Conservation (phyloP, 2,113 vertebrate species). For the Pseudonaja textilis region DNA sequence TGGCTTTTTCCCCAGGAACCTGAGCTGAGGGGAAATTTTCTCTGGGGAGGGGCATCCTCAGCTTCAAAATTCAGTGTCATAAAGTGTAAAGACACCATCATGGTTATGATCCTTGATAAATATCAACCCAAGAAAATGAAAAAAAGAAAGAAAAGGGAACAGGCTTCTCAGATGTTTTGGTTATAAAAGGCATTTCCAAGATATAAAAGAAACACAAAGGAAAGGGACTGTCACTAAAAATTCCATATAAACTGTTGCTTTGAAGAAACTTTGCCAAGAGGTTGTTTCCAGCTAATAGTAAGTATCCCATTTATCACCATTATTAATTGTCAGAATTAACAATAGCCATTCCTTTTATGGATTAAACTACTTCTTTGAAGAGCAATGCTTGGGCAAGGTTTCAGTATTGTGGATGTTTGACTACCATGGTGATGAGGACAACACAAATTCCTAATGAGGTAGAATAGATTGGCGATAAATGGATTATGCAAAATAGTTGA, state of each 20-base stretch:
- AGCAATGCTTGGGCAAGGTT: conserved; percentile 29
- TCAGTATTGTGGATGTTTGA: conserved; percentile 9
- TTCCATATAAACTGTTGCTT: not conserved
- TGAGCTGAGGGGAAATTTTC: not conserved
- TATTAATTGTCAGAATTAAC: not conserved
- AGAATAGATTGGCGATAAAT: conserved; percentile 5
- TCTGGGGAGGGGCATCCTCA: not conserved
- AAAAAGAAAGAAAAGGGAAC: not conserved
- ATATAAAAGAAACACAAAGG: not conserved
- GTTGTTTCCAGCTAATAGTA: not conserved
- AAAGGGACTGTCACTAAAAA: not conserved
- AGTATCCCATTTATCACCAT: not conserved
- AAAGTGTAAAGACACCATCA: not conserved
- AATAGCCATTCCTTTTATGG: not conserved
- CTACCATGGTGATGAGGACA: conserved; percentile 13
- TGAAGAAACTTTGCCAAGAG: not conserved
- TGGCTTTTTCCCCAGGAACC: not conserved
- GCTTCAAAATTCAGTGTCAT: not conserved
- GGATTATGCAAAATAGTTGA: conserved; percentile 21
- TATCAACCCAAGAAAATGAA: not conserved
- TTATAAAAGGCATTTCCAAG: not conserved
- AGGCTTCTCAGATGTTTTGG: not conserved
- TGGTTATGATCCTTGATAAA: not conserved
- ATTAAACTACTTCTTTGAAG: conserved; percentile 15
- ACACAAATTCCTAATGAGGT: conserved; percentile 28